Evolutionary conservation across 2,797 vertebrate genomes (phyloP).

Genomic region (Nyctibius grandis): DNA sequence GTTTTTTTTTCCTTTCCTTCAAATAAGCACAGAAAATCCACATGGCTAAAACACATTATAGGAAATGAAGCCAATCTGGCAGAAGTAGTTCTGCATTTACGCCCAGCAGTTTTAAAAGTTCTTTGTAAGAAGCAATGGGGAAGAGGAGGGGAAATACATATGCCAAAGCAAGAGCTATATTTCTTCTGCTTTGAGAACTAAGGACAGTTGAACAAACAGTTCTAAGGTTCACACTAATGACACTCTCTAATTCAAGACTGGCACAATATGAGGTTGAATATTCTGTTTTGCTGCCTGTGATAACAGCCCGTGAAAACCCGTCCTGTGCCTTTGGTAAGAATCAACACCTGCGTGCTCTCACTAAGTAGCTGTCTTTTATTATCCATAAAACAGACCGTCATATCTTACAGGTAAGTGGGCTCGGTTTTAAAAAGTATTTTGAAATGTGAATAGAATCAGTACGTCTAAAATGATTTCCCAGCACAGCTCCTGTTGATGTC

Average conservation of each 20-base stretch:
- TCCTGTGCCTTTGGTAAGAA: neutral
- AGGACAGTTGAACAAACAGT: neutral
- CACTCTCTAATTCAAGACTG: neutral
- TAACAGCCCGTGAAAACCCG: neutral
- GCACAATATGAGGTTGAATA: neutral
- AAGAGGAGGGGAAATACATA: neutral
- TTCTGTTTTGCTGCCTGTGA: neutral
- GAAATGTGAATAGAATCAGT: neutral
- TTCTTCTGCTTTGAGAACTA: neutral
- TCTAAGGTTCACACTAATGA: neutral
- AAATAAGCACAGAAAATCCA: neutral
- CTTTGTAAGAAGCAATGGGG: neutral
- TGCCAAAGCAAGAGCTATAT: neutral
- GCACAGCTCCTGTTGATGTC: neutral
- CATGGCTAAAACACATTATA: neutral
- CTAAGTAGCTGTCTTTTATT: neutral
- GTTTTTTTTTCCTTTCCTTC: neutral
- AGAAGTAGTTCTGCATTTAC: neutral
- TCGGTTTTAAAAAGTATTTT: neutral
- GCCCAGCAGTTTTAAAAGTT: neutral
- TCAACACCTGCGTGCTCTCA: neutral
- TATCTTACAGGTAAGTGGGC: neutral
- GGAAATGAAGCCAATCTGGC: neutral
- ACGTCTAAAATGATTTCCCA: neutral
- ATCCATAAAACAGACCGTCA: fast-evolving